Base-by-base conservation (phyloP, 1,140 invertebrate species). In the Macrotrachela quadricornifera region DNA sequence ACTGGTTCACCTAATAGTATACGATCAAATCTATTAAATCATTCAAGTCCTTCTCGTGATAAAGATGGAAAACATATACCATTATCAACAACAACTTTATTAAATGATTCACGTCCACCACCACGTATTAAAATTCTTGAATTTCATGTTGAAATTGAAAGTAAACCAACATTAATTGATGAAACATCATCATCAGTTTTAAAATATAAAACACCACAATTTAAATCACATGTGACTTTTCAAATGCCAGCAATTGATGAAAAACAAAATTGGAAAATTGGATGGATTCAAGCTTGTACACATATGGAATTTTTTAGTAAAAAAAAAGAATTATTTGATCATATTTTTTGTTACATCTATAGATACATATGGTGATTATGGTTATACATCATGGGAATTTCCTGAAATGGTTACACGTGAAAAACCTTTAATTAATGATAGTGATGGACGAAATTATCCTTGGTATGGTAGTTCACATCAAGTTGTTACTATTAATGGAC, bases 381-480 rank as follows among this genome's bases (percentile, higher is more conserved):
- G 21, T 30, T 30, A 30, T 30, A 30, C 21, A 30, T 30, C 21
- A 30, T 70, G 68, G 68, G 67, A 68, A 58, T 70, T 70, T 58
- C 68, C 67, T 17, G 67, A 70, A 54, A 52, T 70, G 45, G 64
- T 58, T 15, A 63, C 62, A 17, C 64, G 64, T 51, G 61, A 65
- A 45, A 67, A 68, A 55, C 55, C 56, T 15, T 68, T 70, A 66
- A 67, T 70, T 12, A 68, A 64, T 49, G 68, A 70, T 56, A 67
- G 66, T 53, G 68, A 69, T 57, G 68, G 68, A 15, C 61, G 63
- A 30, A 62, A 69, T 55, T 70, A 69, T 50, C 68, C 68, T 15
- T 70, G 67, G 67, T 70, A 70, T 47, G 68, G 68, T 6, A 66
- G 64, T 4, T 59, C 62, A 11, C 65, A 66, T 45, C 65, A 70